Base-by-base conservation (phyloP, 2,888 invertebrate genomes). In the Drosophila nr. fundita region DNA sequence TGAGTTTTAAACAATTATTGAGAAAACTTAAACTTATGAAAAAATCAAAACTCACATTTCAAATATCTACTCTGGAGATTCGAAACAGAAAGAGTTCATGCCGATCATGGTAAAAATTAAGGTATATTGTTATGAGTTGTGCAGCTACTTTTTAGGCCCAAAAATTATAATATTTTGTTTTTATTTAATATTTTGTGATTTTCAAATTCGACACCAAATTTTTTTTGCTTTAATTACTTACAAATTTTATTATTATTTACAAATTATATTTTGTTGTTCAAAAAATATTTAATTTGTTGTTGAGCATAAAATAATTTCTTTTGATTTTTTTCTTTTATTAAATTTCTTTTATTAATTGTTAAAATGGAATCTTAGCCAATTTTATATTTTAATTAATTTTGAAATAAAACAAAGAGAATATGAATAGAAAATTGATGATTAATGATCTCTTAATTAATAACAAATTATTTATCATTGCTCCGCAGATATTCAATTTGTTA, bases 1-100 rank as follows among this genome's bases (percentile, higher is more conserved):
- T 82, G 72, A 81, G 83, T 81, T 52, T 0, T 30, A 0, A 8
- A 65, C 21, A 27, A 29, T 21, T 13, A 7, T 21, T 30, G 6
- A 10, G 2, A 29, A 1, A 1, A 18, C 10, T 18, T 15, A 10
- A 27, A 18, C 10, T 3, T 18, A 18, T 49, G 0, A 11, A 30
- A 30, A 30, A n/a, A n/a, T 7, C 10, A 27, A 4, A 48, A 10
- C 10, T 5, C 10, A 49, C 10, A 11, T 27, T 18, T 11, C 2
- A 49, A 27, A 49, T 15, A 27, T 27, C 2, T 18, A 18, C 18
- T 18, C 10, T 15, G 8, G 3, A 27, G 10, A 24, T 34, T 13
- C 18, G 32, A 32, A 24, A 24, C 45, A 15, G 4, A 45, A 24
- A 45, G 1, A 45, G 4, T 45, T 21, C 3, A 11, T 11, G 4